A percentile compares a stretch with the other conserved stretches of the same genome.
Evolutionary conservation across 35 echinoderm and acorn worm species (phyloP).

Genomic region (Ophiothrix spiculata): DNA sequence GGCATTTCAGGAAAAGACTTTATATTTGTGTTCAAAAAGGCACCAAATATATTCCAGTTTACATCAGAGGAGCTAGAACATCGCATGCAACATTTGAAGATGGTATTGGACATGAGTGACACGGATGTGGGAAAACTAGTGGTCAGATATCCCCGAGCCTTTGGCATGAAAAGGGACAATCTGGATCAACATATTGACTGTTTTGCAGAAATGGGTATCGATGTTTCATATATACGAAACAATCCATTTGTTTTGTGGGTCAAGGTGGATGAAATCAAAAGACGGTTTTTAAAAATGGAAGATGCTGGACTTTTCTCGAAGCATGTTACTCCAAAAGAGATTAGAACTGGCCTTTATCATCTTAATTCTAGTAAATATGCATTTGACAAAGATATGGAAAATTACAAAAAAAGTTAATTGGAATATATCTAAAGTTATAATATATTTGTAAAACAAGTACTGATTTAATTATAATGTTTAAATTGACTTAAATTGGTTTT

Average conservation of each 20-base stretch:
- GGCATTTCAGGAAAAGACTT: background rate
- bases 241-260: background rate
- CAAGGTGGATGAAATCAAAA: background rate
- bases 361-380: background rate
- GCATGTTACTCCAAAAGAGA: background rate
- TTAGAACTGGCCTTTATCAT: too few species aligned
- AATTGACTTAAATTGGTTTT: too few species aligned
- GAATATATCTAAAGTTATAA: background rate
- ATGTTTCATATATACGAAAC: background rate
- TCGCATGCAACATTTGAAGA: background rate
- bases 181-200: background rate
- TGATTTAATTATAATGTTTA: too few species aligned
- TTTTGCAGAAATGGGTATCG: background rate
- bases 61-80: background rate
- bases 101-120: background rate
- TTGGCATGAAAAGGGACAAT: background rate
- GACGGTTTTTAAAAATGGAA: background rate
- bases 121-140: background rate
- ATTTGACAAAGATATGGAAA: too few species aligned
- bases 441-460: too few species aligned
- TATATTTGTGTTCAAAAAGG: background rate
- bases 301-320: background rate
- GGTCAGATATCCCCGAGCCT: background rate
- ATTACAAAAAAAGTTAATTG: background rate
- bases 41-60: background rate